Percentiles rank a stretch among this genome's conserved stretches.
Conservation (phyloP, 2,113 vertebrate genomes). For the Podocnemis expansa region DNA sequence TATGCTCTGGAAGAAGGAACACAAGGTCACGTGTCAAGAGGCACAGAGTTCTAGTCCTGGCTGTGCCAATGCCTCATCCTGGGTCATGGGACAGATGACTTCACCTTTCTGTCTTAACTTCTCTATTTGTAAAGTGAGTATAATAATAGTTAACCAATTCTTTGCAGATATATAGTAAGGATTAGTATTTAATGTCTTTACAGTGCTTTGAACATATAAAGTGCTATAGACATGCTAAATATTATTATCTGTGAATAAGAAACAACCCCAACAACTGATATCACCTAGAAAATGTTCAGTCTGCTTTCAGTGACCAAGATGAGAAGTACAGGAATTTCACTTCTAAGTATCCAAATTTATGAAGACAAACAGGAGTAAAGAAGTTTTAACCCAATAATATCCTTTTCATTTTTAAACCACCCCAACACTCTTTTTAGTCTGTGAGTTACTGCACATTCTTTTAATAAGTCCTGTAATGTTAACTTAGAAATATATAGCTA, state of each 20-base stretch:
- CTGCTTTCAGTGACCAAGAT: not conserved
- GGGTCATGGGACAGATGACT: not conserved
- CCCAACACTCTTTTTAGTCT: not conserved
- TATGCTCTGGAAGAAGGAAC: not conserved
- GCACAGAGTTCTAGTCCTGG: not conserved
- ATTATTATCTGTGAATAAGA: not conserved
- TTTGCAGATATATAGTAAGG: not conserved
- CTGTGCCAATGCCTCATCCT: fast-evolving
- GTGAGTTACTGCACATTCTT: not conserved
- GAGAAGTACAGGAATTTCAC: not conserved
- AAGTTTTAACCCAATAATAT: not conserved
- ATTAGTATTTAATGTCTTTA: not conserved
- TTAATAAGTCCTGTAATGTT: fast-evolving
- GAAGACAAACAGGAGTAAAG: not conserved
- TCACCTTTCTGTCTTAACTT: not conserved
- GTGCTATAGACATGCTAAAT: not conserved
- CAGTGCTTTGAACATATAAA: not conserved
- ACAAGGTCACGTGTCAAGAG: not conserved
- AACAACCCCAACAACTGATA: not conserved
- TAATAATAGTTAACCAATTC: not conserved
- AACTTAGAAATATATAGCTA: not conserved
- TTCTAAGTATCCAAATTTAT: not conserved
- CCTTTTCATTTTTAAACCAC: fast-evolving
- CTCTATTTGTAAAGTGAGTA: not conserved
- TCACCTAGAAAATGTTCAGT: not conserved